Evolutionary conservation across 2,797 vertebrate genomes (phyloP), one percentile per base, ranked within the genome.

Genomic region (Parambassis ranga): DNA sequence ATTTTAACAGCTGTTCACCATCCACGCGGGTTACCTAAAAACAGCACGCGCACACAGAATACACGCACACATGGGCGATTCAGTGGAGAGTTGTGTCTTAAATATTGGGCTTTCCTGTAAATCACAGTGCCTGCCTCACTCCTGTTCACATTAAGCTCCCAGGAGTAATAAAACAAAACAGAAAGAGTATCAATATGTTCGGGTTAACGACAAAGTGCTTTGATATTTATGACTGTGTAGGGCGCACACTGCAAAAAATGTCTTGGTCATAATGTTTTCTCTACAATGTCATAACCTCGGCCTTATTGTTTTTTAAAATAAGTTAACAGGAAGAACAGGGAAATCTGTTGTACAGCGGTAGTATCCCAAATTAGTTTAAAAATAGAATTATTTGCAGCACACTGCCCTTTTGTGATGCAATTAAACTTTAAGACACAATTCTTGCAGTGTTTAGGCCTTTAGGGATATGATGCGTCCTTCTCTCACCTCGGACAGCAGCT

Each of bases 401-500:
- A 13, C 43, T 30, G 43, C 16, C 7, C 46, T 31, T 68, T 48
- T 20, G 1, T 46, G 24, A 47, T 27, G 33, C 13, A 52, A 6
- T n/a, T n/a, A n/a, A n/a, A 14, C 5, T 50, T 56, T 27, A 10
- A 20, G 23, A 26, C 3, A 26, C 16, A 14, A 18, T 26, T 73
- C 51, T 63, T 39, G 3, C 15, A 64, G 58, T 15, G 51, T 8
- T 49, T 35, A 38, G 52, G 60, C 33, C 32, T 13, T 28, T 19
- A n/a, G 18, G 22, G 61, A 52, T 0, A 14, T 26, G 44, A 60
- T 19, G 13, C 28, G 50, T 69, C 35, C 37, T 49, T 16, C 19
- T 23, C 83, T 90, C 92, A 98, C 97, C 96, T 98, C 97, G 27
- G 96, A 99, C 57, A 99, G 92, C 84, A 99, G 95, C 81, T 99